Base-by-base conservation (phyloP, 2,888 invertebrate species). In the Troides oblongomaculatus region DNA sequence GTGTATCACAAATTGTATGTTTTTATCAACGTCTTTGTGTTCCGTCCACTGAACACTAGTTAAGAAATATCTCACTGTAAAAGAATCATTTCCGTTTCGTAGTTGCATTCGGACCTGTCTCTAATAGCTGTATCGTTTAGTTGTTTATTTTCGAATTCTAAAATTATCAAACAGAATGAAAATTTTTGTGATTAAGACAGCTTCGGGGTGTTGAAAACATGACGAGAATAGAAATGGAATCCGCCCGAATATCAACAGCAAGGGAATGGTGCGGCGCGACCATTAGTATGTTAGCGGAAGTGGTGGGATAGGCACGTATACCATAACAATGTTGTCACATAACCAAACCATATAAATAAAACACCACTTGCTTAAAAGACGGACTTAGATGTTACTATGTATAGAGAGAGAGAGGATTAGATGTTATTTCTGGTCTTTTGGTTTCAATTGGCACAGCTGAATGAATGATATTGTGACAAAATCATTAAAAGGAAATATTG, bases 161-260 rank as follows among this genome's bases (percentile, higher is more conserved):
- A 64, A 68, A 68, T 63, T 63, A 68, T 59, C 63, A 46, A 64
- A 60, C 39, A 57, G 36, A 53, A 43, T 43, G 62, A 57, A 30
- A 68, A 68, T 64, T 58, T 63, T 63, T 18, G 68, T 59, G 60
- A 68, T 68, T 68, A 68, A 64, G 68, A 68, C 58, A 68, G 50
- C 63, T 14, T 14, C 18, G 30, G 46, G 50, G 57, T 58, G 62
- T 23, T 46, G 57, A 59, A 53, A 50, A 50, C 23, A 62, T 58
- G 62, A 66, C 69, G 58, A 30, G 62, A 69, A 69, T 69, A 69
- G 69, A 65, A 62, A 58, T 62, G 62, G 69, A 66, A 69, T 69
- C 69, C 65, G 58, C n/a, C 30, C 30, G 56, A 62, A 62, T 64
- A 63, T 64, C 63, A 68, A 68, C 68, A 61, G 43, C 50, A 36